Conservation (phyloP, 2,797 vertebrate species). For the Anabacerthia variegaticeps region DNA sequence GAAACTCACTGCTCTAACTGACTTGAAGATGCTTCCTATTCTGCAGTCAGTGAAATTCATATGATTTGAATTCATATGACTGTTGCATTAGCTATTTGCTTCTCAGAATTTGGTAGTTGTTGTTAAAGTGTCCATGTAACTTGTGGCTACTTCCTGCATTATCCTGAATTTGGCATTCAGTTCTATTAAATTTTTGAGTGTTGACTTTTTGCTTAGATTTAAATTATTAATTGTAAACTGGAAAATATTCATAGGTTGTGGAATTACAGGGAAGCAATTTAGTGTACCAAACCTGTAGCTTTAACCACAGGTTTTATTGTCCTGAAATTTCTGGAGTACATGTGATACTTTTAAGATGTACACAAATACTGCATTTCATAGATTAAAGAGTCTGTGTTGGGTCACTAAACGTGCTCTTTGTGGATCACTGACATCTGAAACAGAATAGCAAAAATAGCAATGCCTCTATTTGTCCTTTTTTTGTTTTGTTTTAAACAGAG, state of each 20-base stretch:
- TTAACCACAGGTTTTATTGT: not conserved
- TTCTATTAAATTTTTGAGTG: not conserved
- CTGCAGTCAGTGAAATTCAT: not conserved
- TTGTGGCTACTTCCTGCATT: not conserved
- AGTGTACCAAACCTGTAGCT: not conserved
- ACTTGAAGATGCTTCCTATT: not conserved
- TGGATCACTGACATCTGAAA: not conserved
- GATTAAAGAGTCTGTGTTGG: not conserved
- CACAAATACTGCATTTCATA: not conserved
- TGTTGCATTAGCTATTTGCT: not conserved
- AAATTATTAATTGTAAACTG: not conserved
- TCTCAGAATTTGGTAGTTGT: not conserved
- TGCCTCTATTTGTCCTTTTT: not conserved
- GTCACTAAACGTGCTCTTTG: not conserved
- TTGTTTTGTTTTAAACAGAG: constrained; percentile 75
- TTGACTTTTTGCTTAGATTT: not conserved
- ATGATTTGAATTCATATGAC: not conserved
- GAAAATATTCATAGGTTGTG: not conserved
- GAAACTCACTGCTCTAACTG: not conserved
- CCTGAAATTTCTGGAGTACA: not conserved
- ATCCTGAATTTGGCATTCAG: not conserved
- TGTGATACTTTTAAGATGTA: not conserved
- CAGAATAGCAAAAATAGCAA: not conserved
- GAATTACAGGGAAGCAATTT: not conserved
- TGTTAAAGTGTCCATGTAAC: not conserved